phyloP scores from a whole-genome alignment of 2,797 vertebrate species.

The Mus minutoides region DNA sequence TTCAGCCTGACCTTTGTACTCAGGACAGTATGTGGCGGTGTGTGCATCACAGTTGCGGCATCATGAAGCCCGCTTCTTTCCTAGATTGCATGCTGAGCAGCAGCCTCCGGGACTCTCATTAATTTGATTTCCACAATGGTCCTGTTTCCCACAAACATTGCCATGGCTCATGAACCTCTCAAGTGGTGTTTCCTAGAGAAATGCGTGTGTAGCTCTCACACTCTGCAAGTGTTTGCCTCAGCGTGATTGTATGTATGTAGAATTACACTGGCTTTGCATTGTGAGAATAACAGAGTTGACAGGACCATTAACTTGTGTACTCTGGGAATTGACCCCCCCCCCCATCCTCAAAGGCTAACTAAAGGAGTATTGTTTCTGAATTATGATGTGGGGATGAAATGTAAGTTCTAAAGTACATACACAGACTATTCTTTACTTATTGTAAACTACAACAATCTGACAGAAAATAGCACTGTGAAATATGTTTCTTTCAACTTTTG shows the following conservation, averaged over 20 bases:
- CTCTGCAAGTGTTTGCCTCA: slow-evolving; percentile 30
- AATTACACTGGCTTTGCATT: slow-evolving; percentile 1
- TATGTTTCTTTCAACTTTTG: slow-evolving; percentile 44
- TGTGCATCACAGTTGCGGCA: background rate
- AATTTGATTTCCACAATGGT: background rate
- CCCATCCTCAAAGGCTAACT: background rate
- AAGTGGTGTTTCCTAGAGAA: slow-evolving; percentile 38
- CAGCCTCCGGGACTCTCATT: slow-evolving; percentile 15
- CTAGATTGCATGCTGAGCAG: background rate
- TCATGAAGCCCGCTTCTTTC: background rate
- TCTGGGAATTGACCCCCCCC: background rate
- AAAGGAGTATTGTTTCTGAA: slow-evolving; percentile 39
- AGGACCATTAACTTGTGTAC: slow-evolving; percentile 16
- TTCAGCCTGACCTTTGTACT: background rate
- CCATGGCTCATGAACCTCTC: slow-evolving; percentile 55
- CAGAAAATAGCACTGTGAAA: background rate
- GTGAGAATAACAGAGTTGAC: background rate
- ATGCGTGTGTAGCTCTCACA: background rate
- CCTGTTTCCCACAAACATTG: slow-evolving; percentile 44
- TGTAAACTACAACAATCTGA: background rate
- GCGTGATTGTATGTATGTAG: slow-evolving; percentile 33
- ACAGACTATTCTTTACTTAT: slow-evolving; percentile 26
- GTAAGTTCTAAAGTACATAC: background rate
- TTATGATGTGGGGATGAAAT: slow-evolving; percentile 33
- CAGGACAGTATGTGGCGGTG: background rate